Evolutionary conservation across 2,797 vertebrate species (phyloP).

Genomic region (Rhynchotus rufescens): DNA sequence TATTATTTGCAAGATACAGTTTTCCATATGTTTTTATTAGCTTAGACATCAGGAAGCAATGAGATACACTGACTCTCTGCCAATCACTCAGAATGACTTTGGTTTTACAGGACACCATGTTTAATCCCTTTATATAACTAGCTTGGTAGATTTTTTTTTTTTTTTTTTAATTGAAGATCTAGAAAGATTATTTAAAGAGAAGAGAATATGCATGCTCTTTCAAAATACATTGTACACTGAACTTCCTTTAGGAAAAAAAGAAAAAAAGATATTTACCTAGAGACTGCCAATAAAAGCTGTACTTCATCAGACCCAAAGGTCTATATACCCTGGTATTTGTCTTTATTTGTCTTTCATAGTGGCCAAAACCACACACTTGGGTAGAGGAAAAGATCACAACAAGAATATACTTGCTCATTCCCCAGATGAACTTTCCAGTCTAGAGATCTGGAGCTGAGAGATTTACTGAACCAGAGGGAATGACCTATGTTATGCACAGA

Average conservation of each 20-base stretch:
- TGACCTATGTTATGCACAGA: not conserved
- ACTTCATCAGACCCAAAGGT: not conserved
- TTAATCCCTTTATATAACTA: not conserved
- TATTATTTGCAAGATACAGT: conserved; percentile 3
- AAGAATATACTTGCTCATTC: not conserved
- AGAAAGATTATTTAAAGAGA: not conserved
- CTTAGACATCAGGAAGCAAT: not conserved
- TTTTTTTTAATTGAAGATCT: not conserved
- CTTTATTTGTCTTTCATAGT: not conserved
- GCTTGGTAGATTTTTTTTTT: not conserved
- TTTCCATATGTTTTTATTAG: not conserved
- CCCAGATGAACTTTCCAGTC: not conserved
- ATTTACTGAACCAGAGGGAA: not conserved
- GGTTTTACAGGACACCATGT: not conserved
- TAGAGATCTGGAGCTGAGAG: not conserved
- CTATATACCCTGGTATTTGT: not conserved
- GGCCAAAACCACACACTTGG: not conserved
- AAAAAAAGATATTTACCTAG: not conserved
- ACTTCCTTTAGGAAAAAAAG: not conserved
- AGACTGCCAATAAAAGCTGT: not conserved
- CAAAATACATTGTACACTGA: not conserved
- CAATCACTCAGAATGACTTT: not conserved
- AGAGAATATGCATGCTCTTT: not conserved
- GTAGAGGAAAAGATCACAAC: not conserved
- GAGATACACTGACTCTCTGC: not conserved